Base-by-base conservation (phyloP, 2,797 vertebrate genomes). In the Syngnathus acus region DNA sequence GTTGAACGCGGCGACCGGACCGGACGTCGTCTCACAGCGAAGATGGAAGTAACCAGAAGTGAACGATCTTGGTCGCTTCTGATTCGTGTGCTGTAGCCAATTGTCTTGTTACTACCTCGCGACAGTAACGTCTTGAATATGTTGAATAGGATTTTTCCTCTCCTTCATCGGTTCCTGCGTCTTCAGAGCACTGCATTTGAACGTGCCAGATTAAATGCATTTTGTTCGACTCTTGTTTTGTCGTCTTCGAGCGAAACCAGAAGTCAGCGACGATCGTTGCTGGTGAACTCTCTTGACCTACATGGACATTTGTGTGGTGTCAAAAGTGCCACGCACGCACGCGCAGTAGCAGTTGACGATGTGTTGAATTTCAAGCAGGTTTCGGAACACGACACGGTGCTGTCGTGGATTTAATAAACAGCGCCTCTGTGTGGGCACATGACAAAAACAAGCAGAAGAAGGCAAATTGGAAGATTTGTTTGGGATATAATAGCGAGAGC, bases 371-470 rank as follows among this genome's bases (percentile, higher is more conserved):
- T 4, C 32, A 4, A 32, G 32, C 32, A 32, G 0, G 32, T 32
- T 32, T 32, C 32, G 32, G 32, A 32, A 32, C 32, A 4, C 4
- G 32, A 32, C 4, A 1, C 26, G 1, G 4, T 10, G 2, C 21
- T 23, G 5, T 47, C 16, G 37, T 64, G 51, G 48, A 55, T 65
- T 54, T 37, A 66, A 47, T 21, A 5, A 72, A 84, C 72, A 84
- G 84, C 82, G 86, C 82, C 87, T 58, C 86, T 68, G 10, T 26
- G 80, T 78, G 86, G 84, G 66, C 67, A 65, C 17, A 64, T 23
- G 7, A 16, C 21, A 26, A 9, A 45, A 17, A 11, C 1, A 7
- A 26, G 9, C 38, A 14, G 3, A 23, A 26, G 1, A 43, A 11
- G 13, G 19, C 19, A 23, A 14, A 43, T 8, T 6, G 40, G 1